These are phyloP conservation scores for Merops nubicus DNA, from an alignment of 2,113 vertebrate species.

Conservation along the genomic window DNA sequence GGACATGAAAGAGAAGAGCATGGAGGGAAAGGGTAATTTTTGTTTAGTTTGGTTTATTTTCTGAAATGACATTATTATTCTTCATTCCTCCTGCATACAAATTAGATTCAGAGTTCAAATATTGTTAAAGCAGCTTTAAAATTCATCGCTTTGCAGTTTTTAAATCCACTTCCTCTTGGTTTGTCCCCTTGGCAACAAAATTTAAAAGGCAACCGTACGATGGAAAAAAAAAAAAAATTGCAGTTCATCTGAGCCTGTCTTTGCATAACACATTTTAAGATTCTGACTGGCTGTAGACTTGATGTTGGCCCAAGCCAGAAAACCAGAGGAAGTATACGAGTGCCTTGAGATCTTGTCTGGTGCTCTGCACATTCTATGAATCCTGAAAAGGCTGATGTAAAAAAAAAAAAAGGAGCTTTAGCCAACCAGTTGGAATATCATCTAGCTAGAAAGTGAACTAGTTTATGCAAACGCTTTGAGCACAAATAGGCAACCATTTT, in stretches of 20 bases:
- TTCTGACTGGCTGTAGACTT: neutral
- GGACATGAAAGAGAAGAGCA: neutral
- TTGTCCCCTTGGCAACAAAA: constrained; percentile 17
- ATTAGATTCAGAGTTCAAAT: constrained; percentile 19
- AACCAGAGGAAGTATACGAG: neutral
- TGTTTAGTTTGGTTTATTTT: neutral
- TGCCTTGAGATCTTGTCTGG: neutral
- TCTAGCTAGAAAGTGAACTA: neutral
- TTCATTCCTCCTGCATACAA: neutral
- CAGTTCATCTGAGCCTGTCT: neutral
- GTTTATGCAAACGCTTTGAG: neutral
- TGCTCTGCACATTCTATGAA: neutral
- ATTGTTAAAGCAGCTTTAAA: constrained; percentile 10
- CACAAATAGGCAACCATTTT: neutral
- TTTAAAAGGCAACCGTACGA: neutral
- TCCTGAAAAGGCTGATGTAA: neutral
- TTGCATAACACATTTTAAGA: neutral
- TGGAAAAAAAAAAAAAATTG: neutral
- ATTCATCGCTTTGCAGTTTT: neutral
- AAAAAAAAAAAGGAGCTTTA: neutral
- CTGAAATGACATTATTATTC: neutral
- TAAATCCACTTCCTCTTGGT: constrained; percentile 25
- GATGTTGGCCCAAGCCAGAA: neutral
- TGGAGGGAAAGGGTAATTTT: neutral
- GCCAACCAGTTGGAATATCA: neutral